Evolutionary conservation across 2,113 vertebrate species (phyloP).

Genomic region (Thymallus thymallus): DNA sequence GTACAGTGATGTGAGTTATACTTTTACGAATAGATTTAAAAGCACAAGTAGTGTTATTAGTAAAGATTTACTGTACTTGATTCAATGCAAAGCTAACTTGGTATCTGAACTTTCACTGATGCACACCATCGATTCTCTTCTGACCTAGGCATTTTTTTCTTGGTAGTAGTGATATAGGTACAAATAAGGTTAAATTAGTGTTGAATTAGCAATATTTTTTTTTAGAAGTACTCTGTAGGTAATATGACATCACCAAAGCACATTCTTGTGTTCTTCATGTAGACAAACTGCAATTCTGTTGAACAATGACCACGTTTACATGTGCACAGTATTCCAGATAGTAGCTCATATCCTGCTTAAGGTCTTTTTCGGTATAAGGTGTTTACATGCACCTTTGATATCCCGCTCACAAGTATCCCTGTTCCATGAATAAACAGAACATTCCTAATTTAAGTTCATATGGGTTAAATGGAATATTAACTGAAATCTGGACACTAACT

Average conservation of each 20-base stretch:
- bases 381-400: too few species aligned
- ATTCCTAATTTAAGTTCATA: too few species aligned
- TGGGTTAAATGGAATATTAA: too few species aligned
- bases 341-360: too few species aligned
- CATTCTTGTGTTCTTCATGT: neutral
- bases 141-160: conserved; percentile 9
- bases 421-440: too few species aligned
- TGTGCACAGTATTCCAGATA: too few species aligned
- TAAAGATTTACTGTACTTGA: neutral
- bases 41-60: conserved; percentile 2
- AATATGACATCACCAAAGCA: conserved; percentile 3
- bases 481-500: too few species aligned
- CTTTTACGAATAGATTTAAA: neutral
- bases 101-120: conserved; percentile 31
- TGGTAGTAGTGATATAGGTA: conserved; percentile 31
- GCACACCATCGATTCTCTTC: conserved; percentile 16
- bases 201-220: conserved; percentile 45
- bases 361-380: too few species aligned
- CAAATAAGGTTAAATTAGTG: conserved; percentile 37
- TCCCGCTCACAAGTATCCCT: too few species aligned
- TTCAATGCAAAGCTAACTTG: conserved; percentile 8
- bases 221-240: conserved; percentile 12
- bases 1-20: conserved; percentile 3
- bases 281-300: neutral
- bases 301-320: neutral